A percentile compares a stretch with the other conserved stretches of the same genome.
phyloP scores from a whole-genome alignment of 2,797 vertebrate genomes.

The Chlorospingus flavigularis region DNA sequence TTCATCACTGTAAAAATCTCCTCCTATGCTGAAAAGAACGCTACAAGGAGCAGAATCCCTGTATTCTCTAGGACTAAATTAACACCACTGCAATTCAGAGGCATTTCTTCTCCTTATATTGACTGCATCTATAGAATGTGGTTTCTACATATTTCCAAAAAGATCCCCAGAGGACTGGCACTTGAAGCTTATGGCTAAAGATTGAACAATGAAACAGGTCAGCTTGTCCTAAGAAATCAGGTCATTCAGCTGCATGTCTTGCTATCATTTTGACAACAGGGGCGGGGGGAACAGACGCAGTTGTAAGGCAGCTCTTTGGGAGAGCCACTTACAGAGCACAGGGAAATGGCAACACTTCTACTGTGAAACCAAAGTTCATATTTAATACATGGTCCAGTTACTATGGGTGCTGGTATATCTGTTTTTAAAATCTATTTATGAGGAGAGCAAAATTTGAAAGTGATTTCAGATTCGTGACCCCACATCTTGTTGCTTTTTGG shows the following conservation, averaged over 20 bases:
- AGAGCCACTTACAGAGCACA: neutral
- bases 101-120: neutral
- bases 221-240: constrained; percentile 68
- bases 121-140: neutral
- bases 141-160: constrained; percentile 14
- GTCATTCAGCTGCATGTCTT: constrained; percentile 48
- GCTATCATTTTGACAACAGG: constrained; percentile 65
- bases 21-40: neutral
- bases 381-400: neutral
- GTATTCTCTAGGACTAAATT: constrained; percentile 3
- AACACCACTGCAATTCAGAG: neutral
- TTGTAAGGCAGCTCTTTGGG: neutral
- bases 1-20: neutral
- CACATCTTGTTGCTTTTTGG: neutral
- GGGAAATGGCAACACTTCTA: neutral
- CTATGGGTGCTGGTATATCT: neutral
- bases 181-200: constrained; percentile 49
- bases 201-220: constrained; percentile 65
- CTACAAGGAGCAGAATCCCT: neutral
- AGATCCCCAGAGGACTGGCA: constrained; percentile 38
- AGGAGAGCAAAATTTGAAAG: neutral
- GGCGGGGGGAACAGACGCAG: neutral
- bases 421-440: neutral
- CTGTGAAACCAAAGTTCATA: neutral
- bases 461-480: neutral